These are phyloP conservation scores for Alectoris magna DNA, from an alignment of 2,797 vertebrate species.

Conservation along the genomic window DNA sequence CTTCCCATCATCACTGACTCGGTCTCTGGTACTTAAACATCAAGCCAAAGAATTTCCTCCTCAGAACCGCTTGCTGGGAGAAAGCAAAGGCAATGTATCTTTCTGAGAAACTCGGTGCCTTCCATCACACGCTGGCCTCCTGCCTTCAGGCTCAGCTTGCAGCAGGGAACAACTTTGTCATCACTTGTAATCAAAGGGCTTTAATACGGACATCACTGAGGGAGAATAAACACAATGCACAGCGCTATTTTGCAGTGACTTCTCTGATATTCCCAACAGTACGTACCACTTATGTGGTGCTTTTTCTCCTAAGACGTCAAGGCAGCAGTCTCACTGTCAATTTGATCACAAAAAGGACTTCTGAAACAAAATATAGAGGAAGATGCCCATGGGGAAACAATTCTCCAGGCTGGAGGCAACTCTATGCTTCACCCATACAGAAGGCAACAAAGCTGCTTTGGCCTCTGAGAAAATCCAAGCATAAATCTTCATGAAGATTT, in stretches of 20 bases:
- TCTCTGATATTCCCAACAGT: conserved; percentile 6
- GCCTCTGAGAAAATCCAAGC: not conserved
- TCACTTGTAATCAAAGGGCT: conserved; percentile 2
- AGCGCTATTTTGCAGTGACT: not conserved
- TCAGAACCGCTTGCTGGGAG: not conserved
- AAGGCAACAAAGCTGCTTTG: not conserved
- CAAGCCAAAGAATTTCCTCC: conserved; percentile 24
- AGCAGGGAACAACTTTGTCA: conserved; percentile 47
- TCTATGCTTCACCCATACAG: not conserved
- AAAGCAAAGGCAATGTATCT: not conserved
- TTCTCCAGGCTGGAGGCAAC: not conserved
- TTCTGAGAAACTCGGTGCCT: conserved; percentile 7
- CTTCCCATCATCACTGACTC: conserved; percentile 21
- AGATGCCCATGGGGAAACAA: not conserved
- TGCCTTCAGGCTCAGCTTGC: conserved; percentile 44
- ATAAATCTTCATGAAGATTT: not conserved
- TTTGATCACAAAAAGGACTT: not conserved
- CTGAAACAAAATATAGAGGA: not conserved
- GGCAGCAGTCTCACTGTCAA: not conserved
- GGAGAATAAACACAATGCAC: not conserved
- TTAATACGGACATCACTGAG: not conserved
- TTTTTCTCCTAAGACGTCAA: conserved; percentile 20
- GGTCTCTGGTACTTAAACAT: not conserved
- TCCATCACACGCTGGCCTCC: conserved; percentile 12
- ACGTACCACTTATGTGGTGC: not conserved